phyloP scores from a whole-genome alignment of 2,113 vertebrate species.

The Corythaeola cristata region DNA sequence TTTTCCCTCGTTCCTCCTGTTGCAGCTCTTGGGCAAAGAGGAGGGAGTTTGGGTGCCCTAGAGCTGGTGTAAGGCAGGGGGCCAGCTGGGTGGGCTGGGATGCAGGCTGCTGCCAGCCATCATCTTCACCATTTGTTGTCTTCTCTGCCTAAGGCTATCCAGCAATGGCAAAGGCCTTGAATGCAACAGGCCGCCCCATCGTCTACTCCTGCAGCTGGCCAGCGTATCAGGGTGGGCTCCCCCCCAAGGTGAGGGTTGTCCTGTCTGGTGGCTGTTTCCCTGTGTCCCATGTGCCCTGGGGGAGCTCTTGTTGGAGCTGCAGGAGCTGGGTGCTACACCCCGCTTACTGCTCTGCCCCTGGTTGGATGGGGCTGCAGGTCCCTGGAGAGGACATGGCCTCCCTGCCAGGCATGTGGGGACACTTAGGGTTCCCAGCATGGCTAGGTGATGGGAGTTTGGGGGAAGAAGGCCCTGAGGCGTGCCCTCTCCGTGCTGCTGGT shows the following conservation, averaged over 20 bases:
- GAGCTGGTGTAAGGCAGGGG: not conserved
- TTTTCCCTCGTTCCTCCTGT: not conserved
- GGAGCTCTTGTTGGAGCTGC: not conserved
- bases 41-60: not conserved
- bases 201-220: constrained; percentile 95
- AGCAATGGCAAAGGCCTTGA: constrained; percentile 86
- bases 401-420: not conserved
- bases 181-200: constrained; percentile 85
- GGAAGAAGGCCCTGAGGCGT: not conserved
- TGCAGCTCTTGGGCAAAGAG: not conserved
- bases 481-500: not conserved
- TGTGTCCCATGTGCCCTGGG: not conserved
- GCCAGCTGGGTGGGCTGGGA: not conserved
- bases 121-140: not conserved
- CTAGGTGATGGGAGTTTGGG: not conserved
- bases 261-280: not conserved
- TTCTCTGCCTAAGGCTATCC: constrained; percentile 83
- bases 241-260: constrained; percentile 80
- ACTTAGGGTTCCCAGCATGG: not conserved
- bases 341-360: fast-evolving
- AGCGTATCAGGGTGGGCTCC: constrained; percentile 88
- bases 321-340: not conserved
- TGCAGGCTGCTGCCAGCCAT: not conserved
- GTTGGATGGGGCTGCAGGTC: not conserved
- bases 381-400: not conserved